Evolutionary conservation across 2,113 vertebrate species (phyloP).

Genomic region (Rallus limicola): DNA sequence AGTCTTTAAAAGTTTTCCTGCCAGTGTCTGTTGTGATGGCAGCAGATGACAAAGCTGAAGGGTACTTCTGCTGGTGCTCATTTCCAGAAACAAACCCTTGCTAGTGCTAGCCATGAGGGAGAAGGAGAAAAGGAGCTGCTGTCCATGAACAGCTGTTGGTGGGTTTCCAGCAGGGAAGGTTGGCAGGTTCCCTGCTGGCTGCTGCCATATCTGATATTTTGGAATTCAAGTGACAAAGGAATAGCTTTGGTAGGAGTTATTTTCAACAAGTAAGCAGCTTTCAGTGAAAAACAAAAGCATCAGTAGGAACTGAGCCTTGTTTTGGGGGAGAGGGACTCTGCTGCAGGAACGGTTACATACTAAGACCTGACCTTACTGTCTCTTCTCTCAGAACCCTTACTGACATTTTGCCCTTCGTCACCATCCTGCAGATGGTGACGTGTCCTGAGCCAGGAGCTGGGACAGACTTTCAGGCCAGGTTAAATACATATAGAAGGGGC

Average conservation of each 20-base stretch:
- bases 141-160: constrained; percentile 8
- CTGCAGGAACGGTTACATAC: neutral
- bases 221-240: neutral
- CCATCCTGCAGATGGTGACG: accelerated
- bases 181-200: constrained; percentile 20
- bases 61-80: neutral
- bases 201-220: constrained; percentile 6
- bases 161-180: constrained; percentile 41
- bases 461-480: neutral
- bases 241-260: constrained; percentile 8
- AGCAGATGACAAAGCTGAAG: neutral
- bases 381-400: neutral
- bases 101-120: neutral
- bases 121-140: neutral
- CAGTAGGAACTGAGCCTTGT: neutral
- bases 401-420: neutral
- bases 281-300: neutral
- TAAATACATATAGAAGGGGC: neutral
- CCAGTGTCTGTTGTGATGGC: accelerated
- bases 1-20: neutral
- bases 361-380: neutral
- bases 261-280: constrained; percentile 8
- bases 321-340: neutral
- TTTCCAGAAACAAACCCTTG: neutral
- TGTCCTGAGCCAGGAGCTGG: neutral